These are phyloP conservation scores for Seira musarum DNA, from an alignment of 2,888 invertebrate species.

Conservation along the genomic window DNA sequence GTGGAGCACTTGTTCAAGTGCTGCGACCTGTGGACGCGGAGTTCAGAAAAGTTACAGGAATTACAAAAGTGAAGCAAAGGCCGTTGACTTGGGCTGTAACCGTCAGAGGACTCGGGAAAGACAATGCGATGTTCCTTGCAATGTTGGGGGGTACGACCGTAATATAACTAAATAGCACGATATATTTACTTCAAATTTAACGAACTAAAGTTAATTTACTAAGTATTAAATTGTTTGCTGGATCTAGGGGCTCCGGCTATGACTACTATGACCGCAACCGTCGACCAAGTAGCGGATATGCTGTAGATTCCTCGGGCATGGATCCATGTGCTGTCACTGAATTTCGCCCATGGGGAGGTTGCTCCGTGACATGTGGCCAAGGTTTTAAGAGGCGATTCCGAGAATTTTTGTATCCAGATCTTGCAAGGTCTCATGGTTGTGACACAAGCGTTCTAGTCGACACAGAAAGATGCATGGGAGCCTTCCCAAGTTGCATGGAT, in stretches of 20 bases:
- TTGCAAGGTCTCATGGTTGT: slow-evolving; percentile 77
- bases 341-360: slow-evolving; percentile 73
- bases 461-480: slow-evolving; percentile 54
- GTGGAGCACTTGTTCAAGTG: slow-evolving; percentile 73
- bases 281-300: slow-evolving; percentile 15
- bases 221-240: too few species aligned
- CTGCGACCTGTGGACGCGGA: slow-evolving; percentile 74
- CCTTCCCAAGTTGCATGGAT: slow-evolving; percentile 51
- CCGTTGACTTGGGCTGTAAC: slow-evolving; percentile 49
- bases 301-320: slow-evolving; percentile 42
- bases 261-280: background rate
- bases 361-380: slow-evolving; percentile 72
- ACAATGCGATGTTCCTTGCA: slow-evolving; percentile 50
- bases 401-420: slow-evolving; percentile 70
- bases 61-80: slow-evolving; percentile 73
- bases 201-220: too few species aligned
- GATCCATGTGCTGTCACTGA: slow-evolving; percentile 71
- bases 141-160: slow-evolving; percentile 18
- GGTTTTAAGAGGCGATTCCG: slow-evolving; percentile 70
- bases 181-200: too few species aligned
- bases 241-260: background rate
- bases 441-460: slow-evolving; percentile 50
- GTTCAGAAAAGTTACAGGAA: slow-evolving; percentile 76
- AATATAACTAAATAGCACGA: background rate
- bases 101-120: slow-evolving; percentile 54